Conservation (phyloP, 2,113 vertebrate genomes). For the Hyperoodon ampullatus region DNA sequence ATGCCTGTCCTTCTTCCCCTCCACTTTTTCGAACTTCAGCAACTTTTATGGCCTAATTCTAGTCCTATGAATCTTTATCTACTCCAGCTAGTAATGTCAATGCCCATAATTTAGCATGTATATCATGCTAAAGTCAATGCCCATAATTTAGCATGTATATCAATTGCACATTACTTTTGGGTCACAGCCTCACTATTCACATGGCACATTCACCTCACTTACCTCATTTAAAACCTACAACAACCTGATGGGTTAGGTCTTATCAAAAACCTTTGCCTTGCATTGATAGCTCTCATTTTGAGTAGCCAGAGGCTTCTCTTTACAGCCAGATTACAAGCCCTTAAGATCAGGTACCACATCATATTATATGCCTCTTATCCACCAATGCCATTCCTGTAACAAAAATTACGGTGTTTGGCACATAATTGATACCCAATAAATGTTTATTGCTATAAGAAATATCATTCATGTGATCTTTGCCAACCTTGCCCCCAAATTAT, state of each 20-base stretch:
- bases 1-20: background rate
- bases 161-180: background rate
- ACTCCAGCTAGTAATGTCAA: background rate
- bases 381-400: background rate
- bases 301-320: background rate
- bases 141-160: background rate
- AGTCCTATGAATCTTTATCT: background rate
- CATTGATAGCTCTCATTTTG: background rate
- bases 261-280: background rate
- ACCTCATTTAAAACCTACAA: constrained; percentile 1
- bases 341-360: background rate
- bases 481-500: background rate
- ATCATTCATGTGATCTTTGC: background rate
- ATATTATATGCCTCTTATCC: background rate
- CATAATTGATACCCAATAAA: background rate
- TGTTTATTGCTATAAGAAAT: background rate
- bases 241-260: background rate
- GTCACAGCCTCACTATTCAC: background rate
- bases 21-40: background rate
- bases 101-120: background rate
- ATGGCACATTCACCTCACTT: background rate
- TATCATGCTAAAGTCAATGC: background rate
- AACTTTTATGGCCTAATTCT: background rate
- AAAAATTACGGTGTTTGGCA: background rate
- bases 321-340: background rate